These are phyloP conservation scores for Plumapathes pennacea DNA, from an alignment of 92 coral and sea anemone genomes.

Conservation along the genomic window DNA sequence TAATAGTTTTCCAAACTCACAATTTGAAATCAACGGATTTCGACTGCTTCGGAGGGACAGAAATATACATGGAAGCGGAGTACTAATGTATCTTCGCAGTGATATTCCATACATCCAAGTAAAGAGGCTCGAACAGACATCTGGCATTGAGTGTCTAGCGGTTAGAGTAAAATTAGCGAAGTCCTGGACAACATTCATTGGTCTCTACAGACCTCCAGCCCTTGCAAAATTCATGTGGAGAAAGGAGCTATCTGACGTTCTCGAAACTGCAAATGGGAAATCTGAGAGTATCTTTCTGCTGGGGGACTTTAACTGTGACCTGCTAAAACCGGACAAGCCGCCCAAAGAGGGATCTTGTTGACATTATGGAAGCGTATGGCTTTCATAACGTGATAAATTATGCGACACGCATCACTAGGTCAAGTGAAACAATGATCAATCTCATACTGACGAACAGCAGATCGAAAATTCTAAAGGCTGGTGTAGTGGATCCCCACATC, in stretches of 20 bases:
- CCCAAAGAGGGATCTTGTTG: constrained; percentile 2
- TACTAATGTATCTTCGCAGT: constrained; percentile 4
- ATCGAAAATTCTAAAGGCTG: constrained; percentile 5
- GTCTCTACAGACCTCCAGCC: constrained; percentile 23
- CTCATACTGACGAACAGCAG: constrained; percentile 15
- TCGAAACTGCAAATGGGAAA: background rate
- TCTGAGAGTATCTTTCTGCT: constrained; percentile 1
- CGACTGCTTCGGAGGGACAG: constrained; percentile 15
- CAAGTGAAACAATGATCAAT: background rate
- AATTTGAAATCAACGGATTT: constrained; percentile 9
- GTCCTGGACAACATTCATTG: constrained; percentile 18
- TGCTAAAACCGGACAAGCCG: constrained; percentile 16
- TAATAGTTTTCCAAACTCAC: constrained; percentile 7
- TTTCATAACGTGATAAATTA: no score
- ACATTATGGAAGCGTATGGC: no score
- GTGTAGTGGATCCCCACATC: constrained; percentile 12
- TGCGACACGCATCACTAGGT: constrained; percentile 4
- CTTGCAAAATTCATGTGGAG: constrained; percentile 7
- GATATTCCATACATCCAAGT: constrained; percentile 2
- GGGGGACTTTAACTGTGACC: constrained; percentile 23
- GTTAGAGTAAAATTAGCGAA: constrained; percentile 17
- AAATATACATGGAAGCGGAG: constrained; percentile 6
- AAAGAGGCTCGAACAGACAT: background rate
- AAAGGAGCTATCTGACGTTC: constrained; percentile 9
- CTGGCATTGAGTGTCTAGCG: background rate